These are phyloP conservation scores for Siderastrea siderea DNA, from an alignment of 92 coral and sea anemone genomes.

Conservation along the genomic window DNA sequence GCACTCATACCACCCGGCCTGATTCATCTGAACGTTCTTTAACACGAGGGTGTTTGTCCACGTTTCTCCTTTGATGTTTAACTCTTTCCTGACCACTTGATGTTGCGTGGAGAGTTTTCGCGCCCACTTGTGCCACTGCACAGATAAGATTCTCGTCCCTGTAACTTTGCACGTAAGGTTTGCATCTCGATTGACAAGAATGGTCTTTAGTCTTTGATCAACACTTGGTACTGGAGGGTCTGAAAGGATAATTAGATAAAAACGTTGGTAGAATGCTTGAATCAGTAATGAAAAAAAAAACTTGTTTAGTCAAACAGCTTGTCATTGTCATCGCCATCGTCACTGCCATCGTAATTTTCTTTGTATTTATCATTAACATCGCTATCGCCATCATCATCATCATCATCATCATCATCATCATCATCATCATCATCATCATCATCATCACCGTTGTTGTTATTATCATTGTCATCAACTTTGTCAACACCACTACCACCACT, in stretches of 20 bases:
- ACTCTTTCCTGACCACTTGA: constrained; percentile 6
- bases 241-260: not conserved
- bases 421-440: not conserved
- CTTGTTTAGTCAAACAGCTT: no score
- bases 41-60: constrained; percentile 60
- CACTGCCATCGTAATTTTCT: not conserved
- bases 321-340: not conserved
- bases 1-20: constrained; percentile 83
- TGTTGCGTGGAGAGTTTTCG: constrained; percentile 22
- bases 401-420: not conserved
- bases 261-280: not conserved
- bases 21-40: constrained; percentile 44
- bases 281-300: no score
- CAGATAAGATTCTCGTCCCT: constrained; percentile 21
- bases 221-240: constrained; percentile 41
- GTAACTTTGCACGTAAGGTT: constrained; percentile 39
- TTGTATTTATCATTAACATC: not conserved
- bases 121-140: constrained; percentile 50
- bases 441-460: no score
- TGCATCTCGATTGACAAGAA: constrained; percentile 6
- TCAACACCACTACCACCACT: no score
- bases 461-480: no score
- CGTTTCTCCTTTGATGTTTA: constrained; percentile 7
- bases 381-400: not conserved
- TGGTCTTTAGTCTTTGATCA: not conserved